A percentile compares a stretch with the other conserved stretches of the same genome.
phyloP scores from a whole-genome alignment of 1,140 invertebrate species.

The Mesaphorura yosii region DNA sequence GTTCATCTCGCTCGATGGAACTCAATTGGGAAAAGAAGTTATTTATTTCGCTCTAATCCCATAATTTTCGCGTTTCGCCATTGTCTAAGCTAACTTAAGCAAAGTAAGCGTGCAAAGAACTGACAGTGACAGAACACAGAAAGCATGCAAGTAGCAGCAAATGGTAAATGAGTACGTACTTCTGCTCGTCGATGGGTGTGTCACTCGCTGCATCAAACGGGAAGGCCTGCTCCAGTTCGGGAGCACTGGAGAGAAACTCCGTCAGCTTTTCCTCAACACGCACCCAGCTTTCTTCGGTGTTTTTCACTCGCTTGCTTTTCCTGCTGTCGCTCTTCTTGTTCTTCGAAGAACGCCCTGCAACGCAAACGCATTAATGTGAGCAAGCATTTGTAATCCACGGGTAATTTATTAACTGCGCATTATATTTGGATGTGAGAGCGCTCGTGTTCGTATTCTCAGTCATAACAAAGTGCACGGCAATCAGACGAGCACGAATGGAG shows the following conservation, averaged over 20 bases:
- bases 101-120: too few relatives aligned
- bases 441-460: too few relatives aligned
- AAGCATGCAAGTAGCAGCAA: constrained; percentile 3
- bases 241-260: not conserved
- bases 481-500: too few relatives aligned
- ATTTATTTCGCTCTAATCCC: too few relatives aligned
- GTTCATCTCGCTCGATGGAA: too few relatives aligned
- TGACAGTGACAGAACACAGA: constrained; percentile 8
- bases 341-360: constrained; percentile 1
- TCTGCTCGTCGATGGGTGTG: constrained; percentile 72
- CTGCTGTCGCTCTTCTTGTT: constrained; percentile 24
- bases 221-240: constrained; percentile 46
- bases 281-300: constrained; percentile 11
- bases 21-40: too few relatives aligned
- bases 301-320: constrained; percentile 31
- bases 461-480: too few relatives aligned
- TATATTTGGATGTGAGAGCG: too few relatives aligned
- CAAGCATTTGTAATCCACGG: not conserved
- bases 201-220: constrained; percentile 82
- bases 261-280: not conserved
- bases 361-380: not conserved
- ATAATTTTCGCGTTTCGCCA: too few relatives aligned
- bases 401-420: not conserved
- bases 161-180: constrained; percentile 52
- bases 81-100: too few relatives aligned